Evolutionary conservation across 2,797 vertebrate species (phyloP).

Genomic region (Clarias fuscus): DNA sequence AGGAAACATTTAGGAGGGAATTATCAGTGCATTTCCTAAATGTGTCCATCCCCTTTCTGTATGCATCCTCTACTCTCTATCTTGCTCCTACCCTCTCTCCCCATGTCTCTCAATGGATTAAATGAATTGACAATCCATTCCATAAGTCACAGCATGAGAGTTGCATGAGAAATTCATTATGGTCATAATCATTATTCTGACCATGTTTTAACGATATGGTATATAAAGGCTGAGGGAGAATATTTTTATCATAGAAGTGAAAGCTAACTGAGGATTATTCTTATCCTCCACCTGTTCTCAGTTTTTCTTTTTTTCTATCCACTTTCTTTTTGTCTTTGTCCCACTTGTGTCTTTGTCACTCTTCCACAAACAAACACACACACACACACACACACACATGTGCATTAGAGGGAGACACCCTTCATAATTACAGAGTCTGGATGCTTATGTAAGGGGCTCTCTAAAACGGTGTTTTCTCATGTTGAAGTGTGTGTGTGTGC

Average conservation of each 20-base stretch:
- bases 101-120: background rate
- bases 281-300: background rate
- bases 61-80: background rate
- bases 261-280: background rate
- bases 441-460: constrained; percentile 72
- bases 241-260: background rate
- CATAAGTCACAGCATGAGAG: background rate
- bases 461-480: constrained; percentile 43
- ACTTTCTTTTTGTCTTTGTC: constrained; percentile 22
- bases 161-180: background rate
- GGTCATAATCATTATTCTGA: background rate
- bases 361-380: constrained; percentile 7
- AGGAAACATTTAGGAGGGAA: constrained; percentile 42
- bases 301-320: background rate
- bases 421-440: constrained; percentile 77
- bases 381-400: constrained; percentile 6
- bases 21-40: constrained; percentile 46
- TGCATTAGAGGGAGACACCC: constrained; percentile 70
- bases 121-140: background rate
- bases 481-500: constrained; percentile 3
- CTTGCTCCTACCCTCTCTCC: background rate
- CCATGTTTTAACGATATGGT: background rate
- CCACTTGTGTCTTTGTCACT: background rate
- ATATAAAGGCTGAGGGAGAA: background rate
- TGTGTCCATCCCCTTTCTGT: background rate